Conservation (phyloP, 2,888 invertebrate genomes). For the Limnephilus auricula region DNA sequence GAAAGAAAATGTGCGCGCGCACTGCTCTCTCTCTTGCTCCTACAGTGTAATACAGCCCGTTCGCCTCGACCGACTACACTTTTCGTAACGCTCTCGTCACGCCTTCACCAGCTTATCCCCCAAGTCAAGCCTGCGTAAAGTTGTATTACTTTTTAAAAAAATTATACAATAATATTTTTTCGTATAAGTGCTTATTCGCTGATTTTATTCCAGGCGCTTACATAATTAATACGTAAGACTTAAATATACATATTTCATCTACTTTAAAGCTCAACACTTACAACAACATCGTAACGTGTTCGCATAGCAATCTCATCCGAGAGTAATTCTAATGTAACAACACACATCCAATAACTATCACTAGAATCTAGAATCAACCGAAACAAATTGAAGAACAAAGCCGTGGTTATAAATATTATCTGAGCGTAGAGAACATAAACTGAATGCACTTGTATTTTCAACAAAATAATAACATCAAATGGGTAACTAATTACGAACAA, state of each 20-base stretch:
- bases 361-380: background rate
- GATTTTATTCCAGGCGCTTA: no score
- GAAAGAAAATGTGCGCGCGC: no score
- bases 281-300: background rate
- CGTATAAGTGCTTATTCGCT: background rate
- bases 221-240: background rate
- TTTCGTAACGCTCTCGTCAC: no score
- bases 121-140: no score
- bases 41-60: no score
- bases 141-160: no score
- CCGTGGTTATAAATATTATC: conserved; percentile 20
- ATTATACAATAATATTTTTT: no score
- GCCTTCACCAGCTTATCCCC: no score
- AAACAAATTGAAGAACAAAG: conserved; percentile 31
- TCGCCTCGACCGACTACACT: no score
- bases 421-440: conserved; percentile 31
- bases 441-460: conserved; percentile 9
- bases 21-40: no score
- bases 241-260: background rate
- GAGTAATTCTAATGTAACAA: background rate
- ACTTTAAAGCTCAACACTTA: background rate
- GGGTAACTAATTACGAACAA: conserved; percentile 39
- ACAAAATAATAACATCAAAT: conserved; percentile 19
- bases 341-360: conserved; percentile 12
- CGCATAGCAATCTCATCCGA: background rate